Evolutionary conservation across 1,140 invertebrate species (phyloP), one percentile per base, ranked within the genome.

Genomic region (Pseudomyrmex flavicornis): DNA sequence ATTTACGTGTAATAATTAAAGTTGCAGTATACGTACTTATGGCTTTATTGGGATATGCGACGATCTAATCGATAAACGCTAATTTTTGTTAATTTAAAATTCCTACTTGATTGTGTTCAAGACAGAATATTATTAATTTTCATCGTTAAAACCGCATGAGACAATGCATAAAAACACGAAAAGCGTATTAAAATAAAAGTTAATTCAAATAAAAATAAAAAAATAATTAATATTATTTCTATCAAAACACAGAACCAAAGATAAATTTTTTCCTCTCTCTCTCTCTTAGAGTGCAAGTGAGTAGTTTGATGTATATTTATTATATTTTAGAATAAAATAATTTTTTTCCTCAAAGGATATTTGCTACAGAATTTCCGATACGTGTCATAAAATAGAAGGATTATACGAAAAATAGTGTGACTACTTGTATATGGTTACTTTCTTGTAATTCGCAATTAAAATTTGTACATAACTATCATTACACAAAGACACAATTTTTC

Each of bases 1-100:
- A 80, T 80, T 72, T n/a, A 22, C 54, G 48, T 50, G 35, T 2
- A 80, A 70, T 72, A 80, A 80, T 80, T 80, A 80, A 80, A 80
- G 20, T 80, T 80, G 56, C 44, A 80, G 56, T 70, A 80, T 70
- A 80, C 59, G 22, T 48, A 70, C 66, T 79, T 79, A 68, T 58
- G 35, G 63, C 35, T 48, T 48, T 79, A 70, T 80, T 22, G 76
- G 61, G 15, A 50, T 68, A 58, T 17, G 15, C n/a, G 76, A 70
- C 65, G 26, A 35, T 20, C 4, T 56, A 22, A 61, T 70, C 44
- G 50, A 80, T 80, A 48, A 59, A 20, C 12, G 5, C 59, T 59
- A 48, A 48, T 26, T 58, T 52, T 63, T 26, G 17, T 58, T 26
- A 22, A 70, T n/a, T 26, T 59, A 26, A 80, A 70, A 70, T 69